Base-by-base conservation (phyloP, 2,888 invertebrate genomes). In the Melieria crassipennis region DNA sequence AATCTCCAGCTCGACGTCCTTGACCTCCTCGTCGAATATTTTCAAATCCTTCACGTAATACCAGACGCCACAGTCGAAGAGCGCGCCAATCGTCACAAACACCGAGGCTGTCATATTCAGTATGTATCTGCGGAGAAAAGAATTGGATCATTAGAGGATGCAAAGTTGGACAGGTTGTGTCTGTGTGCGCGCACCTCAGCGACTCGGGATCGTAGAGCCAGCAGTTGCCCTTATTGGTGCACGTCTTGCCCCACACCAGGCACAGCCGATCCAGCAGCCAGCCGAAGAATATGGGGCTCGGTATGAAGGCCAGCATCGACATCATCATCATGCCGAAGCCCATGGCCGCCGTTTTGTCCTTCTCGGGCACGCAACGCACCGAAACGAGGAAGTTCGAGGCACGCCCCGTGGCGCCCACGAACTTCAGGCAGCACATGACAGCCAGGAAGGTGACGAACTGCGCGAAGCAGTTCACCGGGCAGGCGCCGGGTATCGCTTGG, bases 281-380 rank as follows among this genome's bases (percentile, higher is more conserved):
- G 68, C 94, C 94, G 79, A 93, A 93, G 71, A 93, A 87, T 76
- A 94, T 92, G 0, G 94, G 94, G 63, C 92, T 92, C 0, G 94
- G 94, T 77, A 93, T 91, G 79, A 93, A 92, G 9, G 92, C 91
- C 78, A 92, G 90, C 70, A 92, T 87, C 74, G 92, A 92, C 88
- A 92, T 89, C 78, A 92, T 87, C 82, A 90, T 91, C 76, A 92
- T 87, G 45, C 91, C 90, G 71, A 92, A 90, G 47, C 92, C 93
- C 89, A 93, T 91, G 2, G 92, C 91, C 0, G 91, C 90, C 0
- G 92, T 89, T 83, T 92, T 92, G 81, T 93, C 93, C 81, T 91
- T 90, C 78, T 92, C 92, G 10, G 91, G 91, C 6, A 93, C 92
- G 83, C 92, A 92, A 81, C 89, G 86, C 47, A 91, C 89, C 0